Evolutionary conservation across 2,113 vertebrate genomes (phyloP), one percentile per base, ranked within the genome.

Genomic region (Gyps fulvus): DNA sequence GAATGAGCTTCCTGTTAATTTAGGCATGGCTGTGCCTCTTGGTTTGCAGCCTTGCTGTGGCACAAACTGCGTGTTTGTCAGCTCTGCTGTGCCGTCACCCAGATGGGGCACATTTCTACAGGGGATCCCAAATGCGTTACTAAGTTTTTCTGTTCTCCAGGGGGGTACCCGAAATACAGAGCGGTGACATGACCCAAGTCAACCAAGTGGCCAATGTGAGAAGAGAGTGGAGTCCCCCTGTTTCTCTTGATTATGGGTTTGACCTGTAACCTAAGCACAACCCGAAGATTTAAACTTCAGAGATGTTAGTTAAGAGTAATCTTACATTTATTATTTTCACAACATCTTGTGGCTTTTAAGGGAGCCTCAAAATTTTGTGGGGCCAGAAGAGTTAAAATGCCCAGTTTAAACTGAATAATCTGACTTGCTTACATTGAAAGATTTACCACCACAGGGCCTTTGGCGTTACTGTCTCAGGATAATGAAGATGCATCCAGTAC

Each of bases 61-160:
- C 72, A 58, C 54, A n/a, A n/a, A 13, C 34, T 72, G 15, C 4
- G 2, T 0, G 13, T 54, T 61, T 5, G 0, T 47, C 0, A 0
- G 36, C 12, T 36, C 61, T 79, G 52, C 70, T 45, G 73, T 71
- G 52, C 61, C 2, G 0, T 43, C 54, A 42, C 45, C 61, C 70
- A 69, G 38, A 13, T 22, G 45, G 57, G 50, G 4, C 42, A 49
- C 40, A 1, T 34, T 52, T 83, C 27, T 58, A 8, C 26, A 43
- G 52, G 36, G 63, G 20, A 13, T 6, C 11, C 31, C 54, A 82
- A 87, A 34, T 29, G 13, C 57, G 26, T 65, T 36, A 20, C 13
- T 40, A 54, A 61, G 20, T 55, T 52, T 49, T 83, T 36, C 32
- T 83, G 34, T 38, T 55, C 67, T 36, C 23, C 9, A 19, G n/a